Evolutionary conservation across 2,888 invertebrate species (phyloP), one percentile per base, ranked within the genome.

Genomic region (Drosophila tanythrix): DNA sequence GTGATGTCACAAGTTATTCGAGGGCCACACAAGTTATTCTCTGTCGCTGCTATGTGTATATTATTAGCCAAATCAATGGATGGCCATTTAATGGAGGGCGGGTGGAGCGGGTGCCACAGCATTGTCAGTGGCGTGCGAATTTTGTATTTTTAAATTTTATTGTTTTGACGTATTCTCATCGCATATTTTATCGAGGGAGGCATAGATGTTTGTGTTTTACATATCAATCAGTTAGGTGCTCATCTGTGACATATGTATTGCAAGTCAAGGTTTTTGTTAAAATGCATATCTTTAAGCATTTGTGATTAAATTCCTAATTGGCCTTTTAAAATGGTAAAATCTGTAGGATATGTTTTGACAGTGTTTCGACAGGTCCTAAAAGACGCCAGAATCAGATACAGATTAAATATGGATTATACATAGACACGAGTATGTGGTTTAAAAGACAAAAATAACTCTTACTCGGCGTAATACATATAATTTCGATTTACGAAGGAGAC

Each of bases 1-100:
- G 87, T 87, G 87, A 87, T 87, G 87, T 87, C 87, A 89, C 89
- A 74, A 71, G 69, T 60, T 58, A 61, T 59, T 66, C 52, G 58
- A 70, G 60, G 66, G 73, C 73, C 85, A 87, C 85, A 79, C 83
- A 73, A 88, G 78, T 81, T 78, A 55, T 78, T 63, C 36, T 40
- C 57, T 68, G 21, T 63, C 36, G 46, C 57, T 71, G 66, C 36
- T 55, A 57, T 55, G 61, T 59, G 51, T 61, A 38, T 73, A 83
- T 73, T 69, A 77, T 75, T 81, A 77, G 80, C 88, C 79, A 69
- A 67, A 74, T 58, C 67, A 57, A 8, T 56, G 31, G 31, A 57
- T 21, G 58, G 43, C 61, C 51, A 61, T 67, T 60, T 36, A 10
- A 27, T 10, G 63, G 53, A 15, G 43, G n/a, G n/a, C n/a, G 27